Conservation (phyloP, 2,113 vertebrate species). For the Amblyornis subalaris region DNA sequence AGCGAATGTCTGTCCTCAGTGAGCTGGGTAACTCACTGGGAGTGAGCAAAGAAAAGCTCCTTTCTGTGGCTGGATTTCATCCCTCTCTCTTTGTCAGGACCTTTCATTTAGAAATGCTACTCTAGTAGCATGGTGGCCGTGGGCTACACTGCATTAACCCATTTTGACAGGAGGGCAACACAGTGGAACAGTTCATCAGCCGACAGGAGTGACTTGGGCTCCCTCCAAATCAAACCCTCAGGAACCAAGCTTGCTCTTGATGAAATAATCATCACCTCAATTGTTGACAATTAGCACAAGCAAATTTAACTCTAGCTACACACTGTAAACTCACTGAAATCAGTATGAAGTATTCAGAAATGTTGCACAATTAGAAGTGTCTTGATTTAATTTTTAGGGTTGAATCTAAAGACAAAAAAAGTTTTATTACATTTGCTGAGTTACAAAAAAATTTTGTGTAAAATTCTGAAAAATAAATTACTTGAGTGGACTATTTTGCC, state of each 20-base stretch:
- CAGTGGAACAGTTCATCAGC: neutral
- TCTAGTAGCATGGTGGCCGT: neutral
- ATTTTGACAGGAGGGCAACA: neutral
- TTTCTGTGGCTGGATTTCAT: neutral
- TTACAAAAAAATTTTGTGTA: neutral
- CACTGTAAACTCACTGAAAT: neutral
- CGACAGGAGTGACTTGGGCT: neutral
- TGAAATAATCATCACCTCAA: neutral
- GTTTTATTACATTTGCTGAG: neutral
- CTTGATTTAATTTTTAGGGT: neutral
- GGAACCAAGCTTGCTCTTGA: neutral
- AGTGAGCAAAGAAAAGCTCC: neutral
- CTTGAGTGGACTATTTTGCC: neutral
- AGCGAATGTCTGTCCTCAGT: neutral
- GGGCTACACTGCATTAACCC: neutral
- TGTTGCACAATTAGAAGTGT: neutral
- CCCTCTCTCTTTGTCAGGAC: neutral
- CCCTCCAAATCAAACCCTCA: neutral
- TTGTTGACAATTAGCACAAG: neutral
- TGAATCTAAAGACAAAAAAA: neutral
- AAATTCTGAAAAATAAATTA: neutral
- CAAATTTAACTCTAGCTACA: neutral
- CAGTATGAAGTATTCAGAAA: neutral
- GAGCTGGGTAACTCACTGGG: neutral
- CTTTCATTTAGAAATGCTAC: neutral